phyloP scores from a whole-genome alignment of 2,113 vertebrate genomes.

The Ictalurus furcatus region DNA sequence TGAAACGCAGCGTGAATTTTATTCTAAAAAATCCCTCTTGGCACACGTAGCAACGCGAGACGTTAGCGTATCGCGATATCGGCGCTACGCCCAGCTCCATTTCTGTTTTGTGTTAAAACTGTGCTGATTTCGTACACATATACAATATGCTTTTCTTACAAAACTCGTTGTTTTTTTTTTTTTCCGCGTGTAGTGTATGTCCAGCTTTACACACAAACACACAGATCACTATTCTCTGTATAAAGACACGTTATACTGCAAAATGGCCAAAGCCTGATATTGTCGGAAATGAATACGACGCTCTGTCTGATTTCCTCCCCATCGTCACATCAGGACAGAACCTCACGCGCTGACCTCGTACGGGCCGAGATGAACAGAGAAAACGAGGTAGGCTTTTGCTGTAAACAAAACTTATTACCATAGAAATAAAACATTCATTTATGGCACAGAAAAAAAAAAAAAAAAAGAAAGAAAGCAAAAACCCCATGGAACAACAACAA shows the following conservation, averaged over 20 bases:
- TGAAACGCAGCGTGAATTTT: too few relatives aligned
- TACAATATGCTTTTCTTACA: background rate
- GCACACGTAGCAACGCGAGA: too few relatives aligned
- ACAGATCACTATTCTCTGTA: background rate
- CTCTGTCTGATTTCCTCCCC: background rate
- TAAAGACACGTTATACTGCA: background rate
- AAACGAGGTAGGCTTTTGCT: constrained; percentile 98
- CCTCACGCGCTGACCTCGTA: background rate
- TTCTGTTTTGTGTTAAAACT: background rate
- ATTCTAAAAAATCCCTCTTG: too few relatives aligned
- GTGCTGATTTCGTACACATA: background rate
- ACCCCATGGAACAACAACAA: constrained; percentile 75
- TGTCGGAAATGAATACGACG: too few relatives aligned
- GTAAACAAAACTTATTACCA: constrained; percentile 83
- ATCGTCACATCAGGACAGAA: background rate
- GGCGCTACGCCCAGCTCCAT: too few relatives aligned
- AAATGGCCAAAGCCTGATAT: background rate
- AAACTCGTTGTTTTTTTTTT: background rate
- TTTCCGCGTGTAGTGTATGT: background rate
- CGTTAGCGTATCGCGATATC: background rate
- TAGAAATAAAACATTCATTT: constrained; percentile 54
- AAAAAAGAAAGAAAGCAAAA: constrained; percentile 62
- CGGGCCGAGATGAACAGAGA: constrained; percentile 68
- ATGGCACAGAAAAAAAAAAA: constrained; percentile 65
- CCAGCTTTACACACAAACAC: background rate